A percentile compares a stretch with the other conserved stretches of the same genome.
These are phyloP conservation scores for Champsocephalus gunnari DNA, from an alignment of 2,797 vertebrate genomes.

Conservation along the genomic window DNA sequence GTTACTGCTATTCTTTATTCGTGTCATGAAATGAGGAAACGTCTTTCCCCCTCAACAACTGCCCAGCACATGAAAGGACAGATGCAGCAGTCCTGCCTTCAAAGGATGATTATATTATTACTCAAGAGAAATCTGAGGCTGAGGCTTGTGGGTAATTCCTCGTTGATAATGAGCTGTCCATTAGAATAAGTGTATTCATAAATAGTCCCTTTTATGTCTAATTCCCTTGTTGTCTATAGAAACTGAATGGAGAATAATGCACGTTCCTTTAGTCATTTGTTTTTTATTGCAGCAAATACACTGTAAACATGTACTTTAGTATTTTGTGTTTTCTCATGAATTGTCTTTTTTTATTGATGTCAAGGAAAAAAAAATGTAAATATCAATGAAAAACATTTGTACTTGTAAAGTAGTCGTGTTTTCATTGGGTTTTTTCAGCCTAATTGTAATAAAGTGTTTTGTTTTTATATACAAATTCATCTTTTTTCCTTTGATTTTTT, in stretches of 20 bases:
- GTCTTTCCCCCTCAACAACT: constrained; percentile 20
- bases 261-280: constrained; percentile 79
- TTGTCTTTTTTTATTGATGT: constrained; percentile 80
- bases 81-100: constrained; percentile 33
- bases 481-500: constrained; percentile 61
- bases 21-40: constrained; percentile 50
- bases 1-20: constrained; percentile 37
- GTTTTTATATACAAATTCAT: constrained; percentile 89
- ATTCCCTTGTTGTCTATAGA: constrained; percentile 76
- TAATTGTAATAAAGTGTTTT: constrained; percentile 96
- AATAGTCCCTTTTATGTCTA: constrained; percentile 78
- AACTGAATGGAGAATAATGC: constrained; percentile 77
- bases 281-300: constrained; percentile 81
- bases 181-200: constrained; percentile 77
- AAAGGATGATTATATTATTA: constrained; percentile 42
- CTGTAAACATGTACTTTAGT: constrained; percentile 86
- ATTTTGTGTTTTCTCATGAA: constrained; percentile 82
- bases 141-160: constrained; percentile 58
- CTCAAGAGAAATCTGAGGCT: constrained; percentile 31
- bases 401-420: constrained; percentile 93
- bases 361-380: constrained; percentile 86
- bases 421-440: constrained; percentile 90
- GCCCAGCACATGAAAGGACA: constrained; percentile 15
- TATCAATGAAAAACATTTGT: constrained; percentile 90
- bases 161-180: constrained; percentile 54